phyloP scores from a whole-genome alignment of 2,888 invertebrate species.

The Leptopilina syphax region DNA sequence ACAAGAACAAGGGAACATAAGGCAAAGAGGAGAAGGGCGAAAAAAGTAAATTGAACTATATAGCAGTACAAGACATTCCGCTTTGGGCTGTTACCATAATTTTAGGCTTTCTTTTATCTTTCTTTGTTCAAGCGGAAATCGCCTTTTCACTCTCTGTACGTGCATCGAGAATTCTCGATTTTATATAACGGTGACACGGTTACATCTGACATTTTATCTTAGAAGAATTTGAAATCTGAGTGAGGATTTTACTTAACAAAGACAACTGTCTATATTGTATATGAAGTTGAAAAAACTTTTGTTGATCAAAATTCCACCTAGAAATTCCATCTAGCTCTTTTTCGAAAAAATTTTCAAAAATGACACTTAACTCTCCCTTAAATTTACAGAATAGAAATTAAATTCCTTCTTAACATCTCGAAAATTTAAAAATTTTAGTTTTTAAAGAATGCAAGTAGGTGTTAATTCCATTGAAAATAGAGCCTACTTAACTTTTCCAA shows the following conservation, averaged over 20 bases:
- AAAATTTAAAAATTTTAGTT: too few relatives aligned
- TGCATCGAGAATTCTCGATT: slow-evolving; percentile 10
- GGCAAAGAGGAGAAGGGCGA: slow-evolving; percentile 30
- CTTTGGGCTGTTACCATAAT: slow-evolving; percentile 24
- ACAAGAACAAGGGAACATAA: slow-evolving; percentile 24
- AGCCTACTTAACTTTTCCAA: too few relatives aligned
- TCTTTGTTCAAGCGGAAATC: slow-evolving; percentile 29
- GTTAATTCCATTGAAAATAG: too few relatives aligned
- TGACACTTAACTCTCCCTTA: too few relatives aligned
- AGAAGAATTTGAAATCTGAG: neutral
- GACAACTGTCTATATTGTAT: too few relatives aligned
- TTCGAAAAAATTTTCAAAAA: too few relatives aligned
- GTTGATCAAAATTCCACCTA: too few relatives aligned
- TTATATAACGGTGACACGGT: neutral
- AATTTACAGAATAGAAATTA: too few relatives aligned
- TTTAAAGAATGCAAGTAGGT: too few relatives aligned
- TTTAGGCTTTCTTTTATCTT: slow-evolving; percentile 33
- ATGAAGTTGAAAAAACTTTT: too few relatives aligned
- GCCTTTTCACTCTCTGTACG: neutral
- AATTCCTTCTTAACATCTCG: too few relatives aligned
- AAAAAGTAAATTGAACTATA: slow-evolving; percentile 53
- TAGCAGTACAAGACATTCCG: slow-evolving; percentile 38
- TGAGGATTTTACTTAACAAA: neutral
- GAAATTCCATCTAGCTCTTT: too few relatives aligned
- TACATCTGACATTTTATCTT: neutral